A percentile compares a stretch with the other conserved stretches of the same genome.
Evolutionary conservation across 2,888 invertebrate genomes (phyloP).

Genomic region (Strigamia maritima): DNA sequence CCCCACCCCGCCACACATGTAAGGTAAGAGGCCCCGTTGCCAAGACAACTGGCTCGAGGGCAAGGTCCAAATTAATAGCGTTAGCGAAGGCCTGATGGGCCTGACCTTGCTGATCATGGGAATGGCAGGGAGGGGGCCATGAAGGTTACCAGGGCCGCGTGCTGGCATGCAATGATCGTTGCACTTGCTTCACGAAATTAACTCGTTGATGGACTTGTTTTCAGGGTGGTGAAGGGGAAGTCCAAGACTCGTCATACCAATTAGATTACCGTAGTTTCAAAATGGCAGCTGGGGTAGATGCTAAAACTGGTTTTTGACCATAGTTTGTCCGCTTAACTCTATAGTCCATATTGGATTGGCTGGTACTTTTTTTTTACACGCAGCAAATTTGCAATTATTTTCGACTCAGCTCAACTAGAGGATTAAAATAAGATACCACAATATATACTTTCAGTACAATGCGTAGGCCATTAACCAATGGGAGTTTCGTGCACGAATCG

Average conservation of each 20-base stretch:
- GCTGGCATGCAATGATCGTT: slow-evolving; percentile 26
- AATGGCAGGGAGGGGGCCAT: slow-evolving; percentile 33
- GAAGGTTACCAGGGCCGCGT: slow-evolving; percentile 26
- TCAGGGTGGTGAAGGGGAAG: not conserved
- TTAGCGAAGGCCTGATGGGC: slow-evolving; percentile 24
- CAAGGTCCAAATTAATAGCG: slow-evolving; percentile 35
- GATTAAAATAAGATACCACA: too few species aligned
- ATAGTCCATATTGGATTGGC: too few species aligned
- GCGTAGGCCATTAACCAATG: too few species aligned
- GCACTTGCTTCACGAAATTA: not conserved
- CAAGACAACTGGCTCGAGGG: slow-evolving; percentile 9
- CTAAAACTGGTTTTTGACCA: too few species aligned
- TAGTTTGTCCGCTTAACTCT: too few species aligned
- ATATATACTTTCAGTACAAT: too few species aligned
- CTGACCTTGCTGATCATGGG: slow-evolving; percentile 36
- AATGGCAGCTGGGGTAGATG: too few species aligned
- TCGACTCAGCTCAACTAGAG: too few species aligned
- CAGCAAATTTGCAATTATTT: too few species aligned
- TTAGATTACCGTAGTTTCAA: not conserved
- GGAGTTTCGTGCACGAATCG: too few species aligned
- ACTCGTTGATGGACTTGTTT: slow-evolving; percentile 1
- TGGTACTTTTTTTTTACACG: too few species aligned
- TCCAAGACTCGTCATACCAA: not conserved
- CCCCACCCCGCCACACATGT: not conserved
- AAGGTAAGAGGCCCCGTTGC: slow-evolving; percentile 22